phyloP scores from a whole-genome alignment of 1,140 invertebrate species.

The Drosophila elegans region DNA sequence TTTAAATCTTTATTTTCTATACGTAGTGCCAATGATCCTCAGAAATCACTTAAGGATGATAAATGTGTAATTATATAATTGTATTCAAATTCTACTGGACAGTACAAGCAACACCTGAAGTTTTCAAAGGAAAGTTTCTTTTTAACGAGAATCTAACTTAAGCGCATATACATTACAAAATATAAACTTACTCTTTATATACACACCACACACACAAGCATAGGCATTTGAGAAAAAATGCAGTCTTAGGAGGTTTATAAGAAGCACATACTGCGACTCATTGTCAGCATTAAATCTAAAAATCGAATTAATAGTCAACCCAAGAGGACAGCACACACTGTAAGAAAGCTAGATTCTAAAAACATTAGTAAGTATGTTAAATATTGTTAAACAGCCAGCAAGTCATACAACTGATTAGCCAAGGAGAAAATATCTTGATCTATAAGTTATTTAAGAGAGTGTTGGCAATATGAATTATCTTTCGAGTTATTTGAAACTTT shows the following conservation, averaged over 20 bases:
- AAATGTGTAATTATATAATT: constrained; percentile 56
- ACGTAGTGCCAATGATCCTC: constrained; percentile 53
- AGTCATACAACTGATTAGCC: constrained; percentile 1
- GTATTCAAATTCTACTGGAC: constrained; percentile 77
- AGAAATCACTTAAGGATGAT: constrained; percentile 18
- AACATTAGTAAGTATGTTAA: constrained; percentile 53
- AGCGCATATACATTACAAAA: constrained; percentile 57
- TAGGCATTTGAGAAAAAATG: constrained; percentile 43
- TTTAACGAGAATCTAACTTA: constrained; percentile 71
- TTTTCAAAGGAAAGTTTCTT: constrained; percentile 84
- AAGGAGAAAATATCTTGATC: background rate
- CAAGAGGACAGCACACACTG: constrained; percentile 5
- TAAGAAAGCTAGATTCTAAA: constrained; percentile 3
- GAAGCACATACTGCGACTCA: constrained; percentile 41
- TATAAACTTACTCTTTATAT: constrained; percentile 43
- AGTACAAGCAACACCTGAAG: constrained; percentile 84
- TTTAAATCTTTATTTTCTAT: constrained; percentile 3
- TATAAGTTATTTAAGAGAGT: constrained; percentile 15
- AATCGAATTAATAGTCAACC: constrained; percentile 14
- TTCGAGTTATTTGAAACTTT: constrained; percentile 34
- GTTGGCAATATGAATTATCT: constrained; percentile 8
- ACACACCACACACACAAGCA: constrained; percentile 28
- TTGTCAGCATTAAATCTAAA: constrained; percentile 27
- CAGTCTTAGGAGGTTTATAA: constrained; percentile 56
- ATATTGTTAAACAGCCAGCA: constrained; percentile 48